A percentile compares a stretch with the other conserved stretches of the same genome.
Conservation (phyloP, 2,888 invertebrate species). For the Drosophila multiciliata region DNA sequence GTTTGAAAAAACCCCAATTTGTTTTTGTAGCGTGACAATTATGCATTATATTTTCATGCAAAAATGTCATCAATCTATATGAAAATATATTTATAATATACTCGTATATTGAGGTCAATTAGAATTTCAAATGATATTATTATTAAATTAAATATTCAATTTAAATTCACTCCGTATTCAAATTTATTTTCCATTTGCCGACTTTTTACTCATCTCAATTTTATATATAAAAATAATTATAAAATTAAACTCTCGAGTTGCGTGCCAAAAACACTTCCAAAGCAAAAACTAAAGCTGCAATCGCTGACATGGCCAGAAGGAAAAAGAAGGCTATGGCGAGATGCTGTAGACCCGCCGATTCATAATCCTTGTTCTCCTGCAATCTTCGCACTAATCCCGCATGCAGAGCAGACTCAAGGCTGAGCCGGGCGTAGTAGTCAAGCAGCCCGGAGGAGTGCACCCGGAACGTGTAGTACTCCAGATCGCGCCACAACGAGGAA, state of each 20-base stretch:
- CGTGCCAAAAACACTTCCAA: conserved; percentile 44
- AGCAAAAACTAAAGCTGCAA: conserved; percentile 44
- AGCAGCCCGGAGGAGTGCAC: conserved; percentile 77
- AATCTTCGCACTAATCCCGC: conserved; percentile 68
- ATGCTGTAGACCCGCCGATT: conserved; percentile 74
- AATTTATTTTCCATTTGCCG: neutral
- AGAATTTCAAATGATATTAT: neutral
- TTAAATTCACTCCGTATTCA: neutral
- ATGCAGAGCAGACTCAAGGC: conserved; percentile 68
- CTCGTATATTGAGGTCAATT: neutral
- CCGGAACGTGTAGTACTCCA: conserved; percentile 72
- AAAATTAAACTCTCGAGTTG: neutral
- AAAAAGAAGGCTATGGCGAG: conserved; percentile 71
- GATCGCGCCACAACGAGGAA: conserved; percentile 75
- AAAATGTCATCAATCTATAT: neutral
- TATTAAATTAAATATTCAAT: neutral
- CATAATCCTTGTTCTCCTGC: conserved; percentile 53
- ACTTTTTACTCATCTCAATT: neutral
- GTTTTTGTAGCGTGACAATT: neutral
- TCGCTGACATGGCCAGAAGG: conserved; percentile 37
- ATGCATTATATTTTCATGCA: neutral
- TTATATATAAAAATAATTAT: neutral
- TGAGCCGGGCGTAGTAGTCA: conserved; percentile 63
- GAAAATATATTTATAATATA: neutral
- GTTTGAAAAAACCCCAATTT: neutral